phyloP scores from a whole-genome alignment of 2,888 invertebrate genomes.

The Glyphotaelius pellucidus region DNA sequence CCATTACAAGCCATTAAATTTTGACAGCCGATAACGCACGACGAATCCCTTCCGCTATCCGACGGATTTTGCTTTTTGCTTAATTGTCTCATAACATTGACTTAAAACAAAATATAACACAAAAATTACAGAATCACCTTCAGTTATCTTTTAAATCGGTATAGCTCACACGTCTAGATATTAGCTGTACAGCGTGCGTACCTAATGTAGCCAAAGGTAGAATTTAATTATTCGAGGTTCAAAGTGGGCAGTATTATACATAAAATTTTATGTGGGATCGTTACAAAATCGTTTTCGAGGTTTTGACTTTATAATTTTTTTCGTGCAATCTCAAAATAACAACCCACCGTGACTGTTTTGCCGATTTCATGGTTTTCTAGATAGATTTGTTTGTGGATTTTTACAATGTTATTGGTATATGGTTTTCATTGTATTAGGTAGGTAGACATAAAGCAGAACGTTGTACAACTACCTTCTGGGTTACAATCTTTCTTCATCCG shows the following conservation, averaged over 20 bases:
- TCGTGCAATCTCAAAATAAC: neutral
- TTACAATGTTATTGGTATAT: neutral
- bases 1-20: no score
- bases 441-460: neutral
- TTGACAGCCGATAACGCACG: no score
- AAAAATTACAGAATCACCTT: no score
- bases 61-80: no score
- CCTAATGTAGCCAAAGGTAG: neutral
- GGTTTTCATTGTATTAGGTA: neutral
- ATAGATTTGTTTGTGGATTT: neutral
- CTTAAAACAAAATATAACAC: no score
- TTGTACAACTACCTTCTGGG: neutral
- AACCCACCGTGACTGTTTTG: neutral
- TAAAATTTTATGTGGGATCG: neutral
- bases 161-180: neutral
- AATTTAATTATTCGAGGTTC: neutral
- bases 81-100: no score
- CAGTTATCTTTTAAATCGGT: neutral
- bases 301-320: neutral
- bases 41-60: no score
- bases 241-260: neutral
- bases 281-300: neutral
- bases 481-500: neutral
- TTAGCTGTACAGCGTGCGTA: neutral
- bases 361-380: neutral